Percentiles rank a stretch among this genome's conserved stretches.
Conservation (phyloP, 2,113 vertebrate species). For the Neogobius melanostomus region DNA sequence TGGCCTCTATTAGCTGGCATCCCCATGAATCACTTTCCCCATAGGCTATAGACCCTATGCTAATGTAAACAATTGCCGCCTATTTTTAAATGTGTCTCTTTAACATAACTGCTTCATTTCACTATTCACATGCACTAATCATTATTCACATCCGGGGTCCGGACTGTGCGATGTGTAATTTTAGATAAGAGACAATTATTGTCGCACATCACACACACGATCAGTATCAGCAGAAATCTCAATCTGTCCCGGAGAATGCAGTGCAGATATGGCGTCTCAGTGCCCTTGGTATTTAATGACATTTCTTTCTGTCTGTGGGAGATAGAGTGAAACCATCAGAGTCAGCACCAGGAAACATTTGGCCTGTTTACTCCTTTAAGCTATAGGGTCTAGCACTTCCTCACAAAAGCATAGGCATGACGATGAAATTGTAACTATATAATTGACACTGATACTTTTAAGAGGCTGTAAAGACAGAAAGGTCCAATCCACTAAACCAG, state of each 20-base stretch:
- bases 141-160: conserved; percentile 13
- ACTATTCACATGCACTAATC: conserved; percentile 8
- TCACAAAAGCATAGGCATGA: background rate
- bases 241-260: conserved; percentile 44
- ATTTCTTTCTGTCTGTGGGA: conserved; percentile 51
- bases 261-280: conserved; percentile 42
- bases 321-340: conserved; percentile 56
- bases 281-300: conserved; percentile 69
- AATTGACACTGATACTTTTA: background rate
- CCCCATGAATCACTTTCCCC: background rate
- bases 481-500: too few relatives aligned
- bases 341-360: conserved; percentile 23
- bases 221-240: conserved; percentile 58
- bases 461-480: too few relatives aligned
- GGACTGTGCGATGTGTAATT: conserved; percentile 59
- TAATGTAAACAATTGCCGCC: background rate
- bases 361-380: conserved; percentile 18
- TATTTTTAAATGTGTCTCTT: conserved; percentile 10
- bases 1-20: background rate
- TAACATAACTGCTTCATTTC: conserved; percentile 12
- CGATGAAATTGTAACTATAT: conserved; percentile 17
- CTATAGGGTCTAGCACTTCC: conserved; percentile 7
- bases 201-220: conserved; percentile 38
- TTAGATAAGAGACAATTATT: conserved; percentile 70
- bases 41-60: background rate